Base-by-base conservation (phyloP, 2,797 vertebrate genomes). In the Pangasius larnaudii region DNA sequence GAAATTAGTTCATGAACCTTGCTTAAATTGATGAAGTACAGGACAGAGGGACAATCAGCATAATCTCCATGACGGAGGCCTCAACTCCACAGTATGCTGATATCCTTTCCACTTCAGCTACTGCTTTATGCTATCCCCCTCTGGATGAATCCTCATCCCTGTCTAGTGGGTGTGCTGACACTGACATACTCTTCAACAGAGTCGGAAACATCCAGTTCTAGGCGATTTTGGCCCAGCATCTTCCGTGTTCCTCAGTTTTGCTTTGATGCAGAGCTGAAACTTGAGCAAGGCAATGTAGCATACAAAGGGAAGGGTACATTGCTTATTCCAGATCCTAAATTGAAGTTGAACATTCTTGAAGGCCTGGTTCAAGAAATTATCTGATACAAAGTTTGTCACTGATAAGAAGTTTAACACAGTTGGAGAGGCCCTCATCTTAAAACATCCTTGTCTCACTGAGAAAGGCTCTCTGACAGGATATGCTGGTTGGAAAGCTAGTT, bases 401-500 rank as follows among this genome's bases (percentile, higher is more conserved):
- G 59, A 67, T 36, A 78, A 72, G 10, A 8, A 84, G n/a, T 88
- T 83, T 16, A 88, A 88, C 71, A 61, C 19, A 0, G 69, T 71
- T 39, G 7, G 78, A 18, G 61, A 90, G 69, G 86, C 86, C 2
- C 90, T 91, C 30, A 87, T 89, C 24, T 67, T 72, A 42, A 91
- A 91, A 30, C 90, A 90, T 74, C 87, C 86, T 1, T 90, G 89
- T 14, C 71, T 89, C 3, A 86, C 61, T 5, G 87, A 90, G 36
- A 89, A 24, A 59, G 88, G 18, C 11, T 67, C 65, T 0, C 18
- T 91, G 2, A 51, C 78, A 46, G 88, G 90, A 84, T 88, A 88
- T 83, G 85, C 88, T 69, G 89, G 92, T 14, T 92, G 90, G 90
- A 93, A 91, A 69, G 42, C 19, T 22, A 91, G 85, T 33, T 88